Conservation (phyloP, 1,140 invertebrate species). For the Ectropis grisescens region DNA sequence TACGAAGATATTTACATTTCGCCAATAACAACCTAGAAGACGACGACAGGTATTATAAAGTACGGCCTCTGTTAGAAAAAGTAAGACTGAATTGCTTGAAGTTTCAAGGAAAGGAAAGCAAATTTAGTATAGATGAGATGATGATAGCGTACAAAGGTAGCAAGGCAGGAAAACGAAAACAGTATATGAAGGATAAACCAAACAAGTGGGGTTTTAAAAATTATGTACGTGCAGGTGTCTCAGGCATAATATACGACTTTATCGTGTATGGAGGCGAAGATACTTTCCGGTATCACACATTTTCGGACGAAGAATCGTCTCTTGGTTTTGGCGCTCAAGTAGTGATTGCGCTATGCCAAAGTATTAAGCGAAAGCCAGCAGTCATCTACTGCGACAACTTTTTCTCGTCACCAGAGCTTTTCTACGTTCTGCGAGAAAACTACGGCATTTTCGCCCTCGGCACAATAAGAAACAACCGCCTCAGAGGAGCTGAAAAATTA, state of each 20-base stretch:
- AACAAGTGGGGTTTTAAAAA: conserved; percentile 45
- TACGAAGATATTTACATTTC: neutral
- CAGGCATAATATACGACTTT: conserved; percentile 43
- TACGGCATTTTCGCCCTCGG: conserved; percentile 18
- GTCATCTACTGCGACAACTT: conserved; percentile 22
- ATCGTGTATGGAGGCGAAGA: conserved; percentile 31
- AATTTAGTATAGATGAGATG: conserved; percentile 9
- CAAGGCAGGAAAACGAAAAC: conserved; percentile 16
- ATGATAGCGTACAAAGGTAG: conserved; percentile 11
- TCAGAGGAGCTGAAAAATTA: conserved; percentile 7
- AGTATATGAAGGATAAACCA: conserved; percentile 27
- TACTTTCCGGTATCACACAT: conserved; percentile 16
- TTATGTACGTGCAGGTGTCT: conserved; percentile 29
- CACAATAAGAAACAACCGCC: conserved; percentile 15
- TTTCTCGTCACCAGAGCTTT: conserved; percentile 16
- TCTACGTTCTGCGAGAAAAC: conserved; percentile 12
- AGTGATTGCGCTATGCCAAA: conserved; percentile 18
- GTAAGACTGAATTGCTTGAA: conserved; percentile 1
- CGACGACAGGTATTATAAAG: neutral
- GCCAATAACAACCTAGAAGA: conserved; percentile 1
- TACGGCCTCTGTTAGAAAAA: neutral
- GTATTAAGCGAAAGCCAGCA: conserved; percentile 13
- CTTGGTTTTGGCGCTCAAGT: conserved; percentile 18
- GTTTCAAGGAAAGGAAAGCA: conserved; percentile 1
- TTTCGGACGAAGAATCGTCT: conserved; percentile 16